These are phyloP conservation scores for Columba janthina DNA, from an alignment of 2,113 vertebrate species.

Conservation along the genomic window DNA sequence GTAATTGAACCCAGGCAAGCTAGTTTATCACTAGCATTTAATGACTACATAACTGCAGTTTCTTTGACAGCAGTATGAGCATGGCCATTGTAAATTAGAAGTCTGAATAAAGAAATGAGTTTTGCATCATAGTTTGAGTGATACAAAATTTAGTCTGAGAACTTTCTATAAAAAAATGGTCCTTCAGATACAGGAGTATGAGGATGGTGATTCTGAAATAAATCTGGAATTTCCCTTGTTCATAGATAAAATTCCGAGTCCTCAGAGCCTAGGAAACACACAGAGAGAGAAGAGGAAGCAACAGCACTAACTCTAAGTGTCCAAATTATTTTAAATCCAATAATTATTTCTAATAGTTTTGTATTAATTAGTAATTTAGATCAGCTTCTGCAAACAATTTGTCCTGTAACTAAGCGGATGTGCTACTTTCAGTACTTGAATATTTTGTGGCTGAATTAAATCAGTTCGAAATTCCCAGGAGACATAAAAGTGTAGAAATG, in stretches of 20 bases:
- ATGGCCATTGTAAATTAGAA: not conserved
- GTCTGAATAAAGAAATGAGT: not conserved
- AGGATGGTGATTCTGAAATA: not conserved
- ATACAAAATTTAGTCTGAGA: not conserved
- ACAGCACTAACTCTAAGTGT: not conserved
- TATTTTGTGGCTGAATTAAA: conserved; percentile 14
- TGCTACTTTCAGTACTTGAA: not conserved
- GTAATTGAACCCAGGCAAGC: not conserved
- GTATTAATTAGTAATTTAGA: conserved; percentile 8
- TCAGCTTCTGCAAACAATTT: conserved; percentile 1
- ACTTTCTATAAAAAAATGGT: not conserved
- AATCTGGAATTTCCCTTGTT: not conserved
- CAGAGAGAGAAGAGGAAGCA: not conserved
- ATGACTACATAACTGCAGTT: not conserved
- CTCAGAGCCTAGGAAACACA: not conserved
- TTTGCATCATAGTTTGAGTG: not conserved
- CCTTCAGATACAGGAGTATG: not conserved
- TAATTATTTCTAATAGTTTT: not conserved
- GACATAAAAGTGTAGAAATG: not conserved
- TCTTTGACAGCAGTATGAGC: not conserved
- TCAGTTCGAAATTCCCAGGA: not conserved
- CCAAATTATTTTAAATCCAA: not conserved
- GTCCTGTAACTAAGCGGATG: not conserved
- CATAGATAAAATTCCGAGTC: not conserved
- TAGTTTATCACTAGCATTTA: not conserved